Evolutionary conservation across 1,140 invertebrate species (phyloP).

Genomic region (Sitodiplosis mosellana): DNA sequence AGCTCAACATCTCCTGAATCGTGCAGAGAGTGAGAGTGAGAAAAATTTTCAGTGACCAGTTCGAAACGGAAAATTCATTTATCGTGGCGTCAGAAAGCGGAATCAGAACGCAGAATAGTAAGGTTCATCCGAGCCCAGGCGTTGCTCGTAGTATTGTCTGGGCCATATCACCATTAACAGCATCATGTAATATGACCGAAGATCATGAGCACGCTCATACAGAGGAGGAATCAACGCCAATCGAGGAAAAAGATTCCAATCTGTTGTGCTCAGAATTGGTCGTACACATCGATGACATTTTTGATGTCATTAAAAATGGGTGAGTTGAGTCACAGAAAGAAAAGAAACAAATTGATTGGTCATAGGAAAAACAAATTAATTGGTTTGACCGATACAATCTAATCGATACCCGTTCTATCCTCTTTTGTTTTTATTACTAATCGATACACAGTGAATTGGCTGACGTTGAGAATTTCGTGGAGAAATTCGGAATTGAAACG

Average conservation of each 20-base stretch:
- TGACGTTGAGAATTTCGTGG: slow-evolving; percentile 56
- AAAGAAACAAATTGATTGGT: neutral
- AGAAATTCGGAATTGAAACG: slow-evolving; percentile 50
- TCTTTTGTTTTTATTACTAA: no score
- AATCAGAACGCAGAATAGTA: slow-evolving; percentile 27
- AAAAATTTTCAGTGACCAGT: no score
- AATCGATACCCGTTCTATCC: slow-evolving; percentile 13
- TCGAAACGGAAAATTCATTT: neutral
- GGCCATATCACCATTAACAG: slow-evolving; percentile 46
- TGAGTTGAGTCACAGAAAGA: neutral
- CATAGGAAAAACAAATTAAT: no score
- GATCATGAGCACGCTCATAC: slow-evolving; percentile 25
- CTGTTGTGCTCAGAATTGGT: slow-evolving; percentile 23
- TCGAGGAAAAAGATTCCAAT: slow-evolving; percentile 22
- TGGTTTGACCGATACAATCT: neutral
- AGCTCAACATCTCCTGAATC: neutral
- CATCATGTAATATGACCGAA: slow-evolving; percentile 49
- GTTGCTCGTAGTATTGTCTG: slow-evolving; percentile 56
- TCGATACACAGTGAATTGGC: slow-evolving; percentile 48
- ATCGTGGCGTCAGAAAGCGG: slow-evolving; percentile 19
- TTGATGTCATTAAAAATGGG: slow-evolving; percentile 22
- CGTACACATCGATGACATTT: slow-evolving; percentile 24
- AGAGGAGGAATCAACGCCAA: slow-evolving; percentile 22
- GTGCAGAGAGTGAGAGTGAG: neutral
- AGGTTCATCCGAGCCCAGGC: slow-evolving; percentile 58